Evolutionary conservation across 2,113 vertebrate genomes (phyloP).

Genomic region (Hiodon alosoides): DNA sequence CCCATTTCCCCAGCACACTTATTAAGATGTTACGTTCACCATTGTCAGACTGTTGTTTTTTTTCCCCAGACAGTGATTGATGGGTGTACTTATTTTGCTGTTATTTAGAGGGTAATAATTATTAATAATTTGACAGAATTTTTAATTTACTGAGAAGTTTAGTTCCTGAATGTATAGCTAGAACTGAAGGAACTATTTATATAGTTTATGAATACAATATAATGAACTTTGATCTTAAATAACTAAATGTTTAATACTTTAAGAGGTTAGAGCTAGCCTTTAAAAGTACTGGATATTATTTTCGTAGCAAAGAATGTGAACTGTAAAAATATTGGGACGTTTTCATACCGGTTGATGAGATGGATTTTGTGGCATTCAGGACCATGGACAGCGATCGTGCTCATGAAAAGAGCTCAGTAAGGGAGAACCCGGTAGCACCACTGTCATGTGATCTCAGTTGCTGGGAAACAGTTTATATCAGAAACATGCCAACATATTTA

Average conservation of each 20-base stretch:
- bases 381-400: background rate
- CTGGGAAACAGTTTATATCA: background rate
- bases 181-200: background rate
- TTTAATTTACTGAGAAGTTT: background rate
- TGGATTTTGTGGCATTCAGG: background rate
- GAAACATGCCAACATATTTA: background rate
- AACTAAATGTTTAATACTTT: background rate
- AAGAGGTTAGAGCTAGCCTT: background rate
- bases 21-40: background rate
- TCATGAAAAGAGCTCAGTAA: background rate
- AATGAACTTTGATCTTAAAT: background rate
- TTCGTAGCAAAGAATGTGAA: no score
- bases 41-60: background rate
- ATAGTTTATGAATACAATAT: background rate
- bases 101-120: background rate
- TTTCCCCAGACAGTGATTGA: background rate
- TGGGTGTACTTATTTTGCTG: constrained; percentile 3
- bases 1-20: background rate
- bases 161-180: background rate
- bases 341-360: no score
- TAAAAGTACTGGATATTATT: background rate
- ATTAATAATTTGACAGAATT: background rate
- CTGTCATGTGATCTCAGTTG: background rate
- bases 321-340: no score
- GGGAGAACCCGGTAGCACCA: background rate